Evolutionary conservation across 2,113 vertebrate genomes (phyloP), one percentile per base, ranked within the genome.

Genomic region (Corythoichthys intestinalis): DNA sequence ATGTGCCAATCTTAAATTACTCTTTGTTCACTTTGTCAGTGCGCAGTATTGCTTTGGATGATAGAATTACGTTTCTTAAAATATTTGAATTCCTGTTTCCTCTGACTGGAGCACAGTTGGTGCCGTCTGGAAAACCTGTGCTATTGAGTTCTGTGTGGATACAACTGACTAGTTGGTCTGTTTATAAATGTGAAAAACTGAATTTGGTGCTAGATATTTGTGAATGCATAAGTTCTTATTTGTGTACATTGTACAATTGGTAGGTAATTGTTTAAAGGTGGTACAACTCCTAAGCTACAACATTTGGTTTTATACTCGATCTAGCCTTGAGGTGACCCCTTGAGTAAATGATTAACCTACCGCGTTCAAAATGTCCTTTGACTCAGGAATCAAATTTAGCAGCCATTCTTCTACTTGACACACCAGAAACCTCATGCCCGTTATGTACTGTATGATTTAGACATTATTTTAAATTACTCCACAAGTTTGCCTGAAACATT

Each of bases 311-410:
- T 73, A 72, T 34, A 58, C 4, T 60, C 65, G 20, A 50, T 70
- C 52, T 64, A 35, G 8, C 3, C 15, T 37, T n/a, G 38, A 61
- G 37, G 37, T 20, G 39, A 34, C 49, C 46, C 47, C 49, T 49
- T 11, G 46, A 52, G 65, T 73, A n/a, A 68, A 28, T 66, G 53
- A 70, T 72, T 50, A 50, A 69, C 69, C 54, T 3, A 54, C 59
- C 48, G n/a, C 41, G 34, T 67, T 73, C 39, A 70, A 38, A 70
- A 75, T 74, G 50, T 53, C 50, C 60, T 28, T 39, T 11, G 41
- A 46, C 6, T 28, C 9, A 63, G 35, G n/a, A 13, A 11, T 53
- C 17, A 8, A 56, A 4, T 20, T 54, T 54, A 54, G 52, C n/a
- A 54, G 8, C 7, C 20, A 8, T 20, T 54, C 8, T 63, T 4